Evolutionary conservation across 2,113 vertebrate genomes (phyloP).

Genomic region (Acanthochromis polyacanthus): DNA sequence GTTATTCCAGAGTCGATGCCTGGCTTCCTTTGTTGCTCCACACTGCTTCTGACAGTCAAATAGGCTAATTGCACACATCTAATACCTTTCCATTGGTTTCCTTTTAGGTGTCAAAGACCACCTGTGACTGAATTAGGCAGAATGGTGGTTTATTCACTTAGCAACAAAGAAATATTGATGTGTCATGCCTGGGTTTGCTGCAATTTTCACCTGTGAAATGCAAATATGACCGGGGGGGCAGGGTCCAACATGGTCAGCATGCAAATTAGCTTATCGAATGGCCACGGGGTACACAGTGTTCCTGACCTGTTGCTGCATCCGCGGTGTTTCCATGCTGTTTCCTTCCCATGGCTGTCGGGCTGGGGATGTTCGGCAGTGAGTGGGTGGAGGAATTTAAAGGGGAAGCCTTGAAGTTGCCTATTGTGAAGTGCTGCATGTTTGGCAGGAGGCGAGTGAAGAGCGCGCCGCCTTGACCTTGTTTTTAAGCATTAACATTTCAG

Average conservation of each 20-base stretch:
- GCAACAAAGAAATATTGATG: constrained; percentile 64
- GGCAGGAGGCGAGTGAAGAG: constrained; percentile 21
- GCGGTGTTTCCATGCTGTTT: constrained; percentile 10
- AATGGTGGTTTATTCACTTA: constrained; percentile 55
- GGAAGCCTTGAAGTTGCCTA: constrained; percentile 27
- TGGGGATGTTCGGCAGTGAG: constrained; percentile 5
- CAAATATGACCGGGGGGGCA: constrained; percentile 62
- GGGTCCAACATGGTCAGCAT: constrained; percentile 55
- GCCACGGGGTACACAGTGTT: constrained; percentile 21
- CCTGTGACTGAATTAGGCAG: constrained; percentile 53
- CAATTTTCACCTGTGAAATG: constrained; percentile 71
- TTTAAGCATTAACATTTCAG: background rate
- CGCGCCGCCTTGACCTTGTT: constrained; percentile 13
- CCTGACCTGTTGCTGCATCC: constrained; percentile 42
- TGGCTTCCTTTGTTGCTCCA: constrained; percentile 16
- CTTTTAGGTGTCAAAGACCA: constrained; percentile 38
- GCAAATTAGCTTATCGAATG: constrained; percentile 57
- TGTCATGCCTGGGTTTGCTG: constrained; percentile 58
- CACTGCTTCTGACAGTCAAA: constrained; percentile 32
- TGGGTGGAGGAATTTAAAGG: constrained; percentile 47
- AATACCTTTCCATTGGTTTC: constrained; percentile 44
- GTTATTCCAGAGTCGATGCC: constrained; percentile 12
- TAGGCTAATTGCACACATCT: constrained; percentile 59
- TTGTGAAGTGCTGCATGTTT: constrained; percentile 35
- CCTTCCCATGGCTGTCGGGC: background rate